Evolutionary conservation across 2,797 vertebrate genomes (phyloP).

Genomic region (Paguma larvata): DNA sequence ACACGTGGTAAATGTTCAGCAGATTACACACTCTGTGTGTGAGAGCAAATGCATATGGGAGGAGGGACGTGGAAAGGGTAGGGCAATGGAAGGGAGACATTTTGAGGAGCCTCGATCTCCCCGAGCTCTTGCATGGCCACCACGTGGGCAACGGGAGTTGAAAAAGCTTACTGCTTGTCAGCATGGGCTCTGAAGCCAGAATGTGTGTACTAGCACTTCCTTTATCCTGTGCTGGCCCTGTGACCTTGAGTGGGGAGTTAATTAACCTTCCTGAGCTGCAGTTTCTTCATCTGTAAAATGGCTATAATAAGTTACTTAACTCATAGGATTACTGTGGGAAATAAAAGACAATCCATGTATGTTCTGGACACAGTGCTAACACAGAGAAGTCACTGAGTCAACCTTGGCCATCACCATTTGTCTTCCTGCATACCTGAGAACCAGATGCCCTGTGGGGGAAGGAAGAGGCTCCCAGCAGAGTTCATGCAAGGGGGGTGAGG

Average conservation of each 20-base stretch:
- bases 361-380: no score
- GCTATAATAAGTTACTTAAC: neutral
- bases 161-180: neutral
- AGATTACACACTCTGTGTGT: rapidly evolving
- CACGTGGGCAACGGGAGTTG: neutral
- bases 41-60: neutral
- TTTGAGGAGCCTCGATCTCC: neutral
- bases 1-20: neutral
- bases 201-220: neutral
- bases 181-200: neutral
- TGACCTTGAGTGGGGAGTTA: neutral
- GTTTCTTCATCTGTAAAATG: conserved; percentile 20
- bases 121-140: neutral
- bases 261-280: neutral
- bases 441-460: rapidly evolving
- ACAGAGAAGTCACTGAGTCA: neutral
- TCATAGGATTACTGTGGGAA: neutral
- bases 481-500: neutral
- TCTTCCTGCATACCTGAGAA: neutral
- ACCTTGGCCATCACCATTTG: neutral
- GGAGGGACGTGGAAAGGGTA: neutral
- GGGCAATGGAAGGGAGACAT: neutral
- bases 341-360: neutral
- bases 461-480: neutral
- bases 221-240: neutral